These are phyloP conservation scores for Lacanobia wlatinum DNA, from an alignment of 2,888 invertebrate species.

Conservation along the genomic window DNA sequence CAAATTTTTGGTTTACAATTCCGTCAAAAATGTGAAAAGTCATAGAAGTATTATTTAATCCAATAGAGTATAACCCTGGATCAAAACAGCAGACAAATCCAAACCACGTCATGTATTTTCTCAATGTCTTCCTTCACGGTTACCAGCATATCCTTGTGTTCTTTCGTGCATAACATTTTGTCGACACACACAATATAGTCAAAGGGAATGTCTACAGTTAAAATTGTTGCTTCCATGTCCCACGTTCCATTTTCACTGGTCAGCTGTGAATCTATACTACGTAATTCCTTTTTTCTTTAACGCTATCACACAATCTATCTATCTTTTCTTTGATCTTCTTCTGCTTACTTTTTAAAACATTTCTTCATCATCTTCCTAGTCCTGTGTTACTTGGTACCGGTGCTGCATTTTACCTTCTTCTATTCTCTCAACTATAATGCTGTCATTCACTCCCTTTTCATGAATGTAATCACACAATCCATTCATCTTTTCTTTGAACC, in stretches of 20 bases:
- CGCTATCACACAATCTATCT: too few species aligned
- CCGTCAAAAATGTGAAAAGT: not conserved
- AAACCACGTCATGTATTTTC: too few species aligned
- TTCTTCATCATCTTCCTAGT: not conserved
- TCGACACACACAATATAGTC: not conserved
- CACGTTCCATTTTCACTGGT: not conserved
- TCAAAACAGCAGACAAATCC: not conserved
- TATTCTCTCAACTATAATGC: too few species aligned
- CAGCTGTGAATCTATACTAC: too few species aligned
- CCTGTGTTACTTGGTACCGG: not conserved
- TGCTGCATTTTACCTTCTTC: not conserved
- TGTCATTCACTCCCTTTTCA: not conserved
- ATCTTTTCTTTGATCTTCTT: not conserved
- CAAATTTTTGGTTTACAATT: too few species aligned
- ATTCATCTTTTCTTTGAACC: not conserved
- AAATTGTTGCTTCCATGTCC: not conserved
- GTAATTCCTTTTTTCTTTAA: not conserved
- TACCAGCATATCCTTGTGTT: constrained; percentile 22
- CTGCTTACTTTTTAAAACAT: not conserved
- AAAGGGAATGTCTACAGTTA: not conserved
- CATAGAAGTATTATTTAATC: not conserved
- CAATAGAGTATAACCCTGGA: not conserved
- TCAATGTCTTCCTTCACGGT: constrained; percentile 17
- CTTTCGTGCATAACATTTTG: constrained; percentile 19
- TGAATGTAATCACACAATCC: not conserved